phyloP scores from a whole-genome alignment of 2,113 vertebrate species.

The Gnathonemus longibarbis region DNA sequence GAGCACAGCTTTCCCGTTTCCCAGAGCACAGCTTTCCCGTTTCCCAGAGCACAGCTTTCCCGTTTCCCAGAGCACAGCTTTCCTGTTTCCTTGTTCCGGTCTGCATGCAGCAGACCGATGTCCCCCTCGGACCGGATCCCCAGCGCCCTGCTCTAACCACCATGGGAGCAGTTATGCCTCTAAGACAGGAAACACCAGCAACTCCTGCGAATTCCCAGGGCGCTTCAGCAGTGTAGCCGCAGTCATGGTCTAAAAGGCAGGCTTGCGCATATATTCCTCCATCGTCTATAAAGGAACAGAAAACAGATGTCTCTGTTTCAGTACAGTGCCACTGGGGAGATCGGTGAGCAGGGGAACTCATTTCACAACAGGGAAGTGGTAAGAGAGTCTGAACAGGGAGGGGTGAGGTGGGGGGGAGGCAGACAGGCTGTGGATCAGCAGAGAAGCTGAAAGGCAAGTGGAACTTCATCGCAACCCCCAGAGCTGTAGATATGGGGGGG shows the following conservation, averaged over 20 bases:
- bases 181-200: background rate
- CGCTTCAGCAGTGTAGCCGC: slow-evolving; percentile 35
- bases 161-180: background rate
- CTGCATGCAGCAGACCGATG: background rate
- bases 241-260: slow-evolving; percentile 64
- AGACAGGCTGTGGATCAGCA: background rate
- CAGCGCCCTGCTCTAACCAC: background rate
- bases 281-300: slow-evolving; percentile 68
- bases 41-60: background rate
- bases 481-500: background rate
- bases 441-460: background rate
- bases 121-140: background rate
- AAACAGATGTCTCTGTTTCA: background rate
- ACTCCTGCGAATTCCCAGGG: background rate
- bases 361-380: background rate
- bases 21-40: background rate
- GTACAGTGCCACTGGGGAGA: background rate
- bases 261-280: slow-evolving; percentile 90
- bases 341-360: background rate
- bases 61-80: background rate
- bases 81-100: background rate
- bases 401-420: too few species aligned
- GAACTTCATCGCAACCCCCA: background rate
- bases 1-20: too few species aligned
- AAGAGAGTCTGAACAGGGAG: background rate